These are phyloP conservation scores for Spinus olivaceus DNA, from an alignment of 2,797 vertebrate genomes.

Conservation along the genomic window DNA sequence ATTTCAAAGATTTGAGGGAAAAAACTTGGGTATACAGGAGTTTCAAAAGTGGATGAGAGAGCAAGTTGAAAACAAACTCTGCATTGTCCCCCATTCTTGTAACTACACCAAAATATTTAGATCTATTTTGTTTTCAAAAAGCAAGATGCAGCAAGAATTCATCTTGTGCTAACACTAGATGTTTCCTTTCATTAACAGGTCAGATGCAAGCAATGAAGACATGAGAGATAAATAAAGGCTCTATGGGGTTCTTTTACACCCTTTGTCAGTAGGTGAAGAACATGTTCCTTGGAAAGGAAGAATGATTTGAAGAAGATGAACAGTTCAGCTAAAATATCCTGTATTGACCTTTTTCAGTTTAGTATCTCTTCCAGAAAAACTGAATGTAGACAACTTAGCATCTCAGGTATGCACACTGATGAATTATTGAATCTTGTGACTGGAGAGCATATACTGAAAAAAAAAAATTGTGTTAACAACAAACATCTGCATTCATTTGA, in stretches of 20 bases:
- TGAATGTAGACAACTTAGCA: slow-evolving; percentile 44
- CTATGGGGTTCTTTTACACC: background rate
- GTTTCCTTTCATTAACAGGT: slow-evolving; percentile 71
- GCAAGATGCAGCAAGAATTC: background rate
- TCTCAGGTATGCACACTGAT: slow-evolving; percentile 25
- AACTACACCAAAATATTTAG: background rate
- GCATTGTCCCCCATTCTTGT: background rate
- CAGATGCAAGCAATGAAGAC: slow-evolving; percentile 82
- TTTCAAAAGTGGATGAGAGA: background rate
- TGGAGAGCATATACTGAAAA: background rate
- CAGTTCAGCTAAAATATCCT: slow-evolving; percentile 5
- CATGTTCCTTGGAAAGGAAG: slow-evolving; percentile 1
- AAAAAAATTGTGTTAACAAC: background rate
- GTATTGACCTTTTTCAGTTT: slow-evolving; percentile 38
- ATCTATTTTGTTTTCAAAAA: background rate
- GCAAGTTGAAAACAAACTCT: background rate
- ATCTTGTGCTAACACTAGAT: background rate
- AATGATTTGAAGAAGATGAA: background rate
- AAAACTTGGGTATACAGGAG: background rate
- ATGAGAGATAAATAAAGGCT: slow-evolving; percentile 67
- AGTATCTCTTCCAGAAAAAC: slow-evolving; percentile 50
- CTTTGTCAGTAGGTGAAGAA: slow-evolving; percentile 17
- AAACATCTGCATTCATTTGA: slow-evolving; percentile 35
- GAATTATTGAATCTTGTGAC: slow-evolving; percentile 29
- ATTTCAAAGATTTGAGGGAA: background rate